Evolutionary conservation across 2,113 vertebrate species (phyloP).

Genomic region (Cryptoleucopteryx plumbea): DNA sequence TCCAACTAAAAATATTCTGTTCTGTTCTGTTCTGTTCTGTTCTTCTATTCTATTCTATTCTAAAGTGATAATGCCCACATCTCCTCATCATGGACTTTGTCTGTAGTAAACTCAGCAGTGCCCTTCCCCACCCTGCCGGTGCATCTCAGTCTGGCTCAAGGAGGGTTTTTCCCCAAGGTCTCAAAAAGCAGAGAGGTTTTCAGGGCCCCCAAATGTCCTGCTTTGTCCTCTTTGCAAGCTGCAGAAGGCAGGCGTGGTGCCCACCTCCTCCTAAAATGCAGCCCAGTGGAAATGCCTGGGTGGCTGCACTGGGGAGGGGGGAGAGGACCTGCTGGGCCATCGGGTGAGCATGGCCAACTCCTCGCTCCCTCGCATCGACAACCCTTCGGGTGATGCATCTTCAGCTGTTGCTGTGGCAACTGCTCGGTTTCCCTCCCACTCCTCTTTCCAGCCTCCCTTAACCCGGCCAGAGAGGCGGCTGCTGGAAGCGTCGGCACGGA

Average conservation of each 20-base stretch:
- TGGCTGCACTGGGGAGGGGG: not conserved
- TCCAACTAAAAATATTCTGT: not conserved
- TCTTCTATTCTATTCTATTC: no score
- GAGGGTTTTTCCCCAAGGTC: not conserved
- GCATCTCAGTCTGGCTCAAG: not conserved
- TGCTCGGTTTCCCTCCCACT: not conserved
- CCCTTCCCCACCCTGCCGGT: not conserved
- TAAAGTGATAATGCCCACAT: accelerated
- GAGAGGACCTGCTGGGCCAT: not conserved
- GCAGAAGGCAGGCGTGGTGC: not conserved
- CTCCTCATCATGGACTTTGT: not conserved
- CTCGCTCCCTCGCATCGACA: not conserved
- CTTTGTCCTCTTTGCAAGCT: not conserved
- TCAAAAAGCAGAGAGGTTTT: not conserved
- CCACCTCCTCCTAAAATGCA: not conserved
- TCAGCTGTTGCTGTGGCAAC: conserved; percentile 52
- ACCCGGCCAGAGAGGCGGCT: not conserved
- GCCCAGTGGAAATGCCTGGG: not conserved
- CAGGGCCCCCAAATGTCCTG: not conserved
- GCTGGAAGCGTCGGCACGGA: not conserved
- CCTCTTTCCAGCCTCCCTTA: not conserved
- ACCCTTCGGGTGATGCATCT: not conserved
- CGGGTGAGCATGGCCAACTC: not conserved
- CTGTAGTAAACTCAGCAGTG: not conserved
- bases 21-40: no score